These are phyloP conservation scores for Dunckerocampus dactyliophorus DNA, from an alignment of 2,113 vertebrate genomes.

Conservation along the genomic window DNA sequence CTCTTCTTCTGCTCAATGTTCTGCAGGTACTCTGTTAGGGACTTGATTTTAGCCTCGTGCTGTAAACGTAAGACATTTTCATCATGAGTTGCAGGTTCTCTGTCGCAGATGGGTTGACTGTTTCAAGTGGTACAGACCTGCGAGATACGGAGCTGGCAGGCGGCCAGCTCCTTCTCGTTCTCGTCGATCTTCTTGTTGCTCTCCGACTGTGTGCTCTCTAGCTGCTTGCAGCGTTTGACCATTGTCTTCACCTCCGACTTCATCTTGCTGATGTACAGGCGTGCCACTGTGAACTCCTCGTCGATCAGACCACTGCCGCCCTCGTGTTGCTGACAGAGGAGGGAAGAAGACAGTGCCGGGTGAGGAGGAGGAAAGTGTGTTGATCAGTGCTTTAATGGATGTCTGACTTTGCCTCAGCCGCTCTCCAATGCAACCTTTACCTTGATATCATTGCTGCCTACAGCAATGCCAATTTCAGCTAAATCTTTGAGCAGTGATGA, in stretches of 20 bases:
- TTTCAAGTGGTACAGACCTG: constrained; percentile 69
- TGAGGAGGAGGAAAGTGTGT: background rate
- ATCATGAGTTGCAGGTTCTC: background rate
- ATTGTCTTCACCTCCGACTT: constrained; percentile 96
- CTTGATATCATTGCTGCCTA: constrained; percentile 96
- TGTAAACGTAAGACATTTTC: constrained; percentile 37
- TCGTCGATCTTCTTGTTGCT: constrained; percentile 96
- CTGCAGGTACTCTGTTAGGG: constrained; percentile 92
- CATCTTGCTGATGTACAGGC: constrained; percentile 97
- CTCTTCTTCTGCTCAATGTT: constrained; percentile 97
- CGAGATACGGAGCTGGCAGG: constrained; percentile 91
- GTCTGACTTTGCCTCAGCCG: too few relatives aligned
- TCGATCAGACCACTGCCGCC: constrained; percentile 92
- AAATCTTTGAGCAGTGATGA: constrained; percentile 94
- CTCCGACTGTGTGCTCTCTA: constrained; percentile 87
- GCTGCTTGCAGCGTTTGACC: constrained; percentile 92
- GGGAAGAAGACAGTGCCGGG: too few relatives aligned
- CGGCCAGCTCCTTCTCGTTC: constrained; percentile 90
- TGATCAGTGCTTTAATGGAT: too few relatives aligned
- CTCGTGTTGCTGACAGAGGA: constrained; percentile 77
- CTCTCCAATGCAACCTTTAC: constrained; percentile 56
- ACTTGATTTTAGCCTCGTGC: constrained; percentile 97
- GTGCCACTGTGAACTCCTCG: constrained; percentile 94
- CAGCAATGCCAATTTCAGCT: constrained; percentile 92
- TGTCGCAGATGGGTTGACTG: accelerated